Percentiles rank a stretch among this genome's conserved stretches.
Evolutionary conservation across 1,140 invertebrate species (phyloP).

Genomic region (Drosophila lowei): DNA sequence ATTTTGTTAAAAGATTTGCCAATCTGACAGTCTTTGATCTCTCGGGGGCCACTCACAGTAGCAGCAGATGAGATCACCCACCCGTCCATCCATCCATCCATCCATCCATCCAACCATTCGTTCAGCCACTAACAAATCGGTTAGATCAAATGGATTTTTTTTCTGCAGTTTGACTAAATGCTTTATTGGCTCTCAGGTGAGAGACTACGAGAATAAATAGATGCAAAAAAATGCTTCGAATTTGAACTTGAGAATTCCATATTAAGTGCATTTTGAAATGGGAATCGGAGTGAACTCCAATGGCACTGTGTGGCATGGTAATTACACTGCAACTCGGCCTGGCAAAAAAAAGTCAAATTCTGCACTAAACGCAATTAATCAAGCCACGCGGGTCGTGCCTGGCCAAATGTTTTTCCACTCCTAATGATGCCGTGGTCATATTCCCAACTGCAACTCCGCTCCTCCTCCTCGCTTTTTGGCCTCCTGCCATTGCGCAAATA

Average conservation of each 20-base stretch:
- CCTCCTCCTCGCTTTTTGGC: neutral
- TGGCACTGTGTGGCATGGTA: conserved; percentile 59
- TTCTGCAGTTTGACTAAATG: conserved; percentile 34
- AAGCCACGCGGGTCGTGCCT: conserved; percentile 72
- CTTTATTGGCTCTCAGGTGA: conserved; percentile 39
- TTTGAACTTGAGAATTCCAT: conserved; percentile 76
- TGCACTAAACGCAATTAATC: conserved; percentile 75
- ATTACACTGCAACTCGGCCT: conserved; percentile 55
- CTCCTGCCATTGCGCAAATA: conserved; percentile 62
- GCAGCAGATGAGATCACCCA: conserved; percentile 47
- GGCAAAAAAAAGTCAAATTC: conserved; percentile 76
- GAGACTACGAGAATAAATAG: conserved; percentile 20
- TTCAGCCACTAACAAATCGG: conserved; percentile 16
- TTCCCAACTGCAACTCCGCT: conserved; percentile 14
- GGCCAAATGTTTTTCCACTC: conserved; percentile 76
- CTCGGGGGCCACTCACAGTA: conserved; percentile 29
- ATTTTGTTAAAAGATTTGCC: conserved; percentile 52
- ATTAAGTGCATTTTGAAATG: conserved; percentile 78
- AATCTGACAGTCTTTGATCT: conserved; percentile 59
- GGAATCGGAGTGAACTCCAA: conserved; percentile 28
- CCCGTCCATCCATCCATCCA: neutral
- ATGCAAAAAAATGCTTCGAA: conserved; percentile 4
- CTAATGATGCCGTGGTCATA: conserved; percentile 70
- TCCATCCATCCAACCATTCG: too few relatives aligned
- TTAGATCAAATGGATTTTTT: conserved; percentile 58